phyloP scores from a whole-genome alignment of 1,140 invertebrate species.

The Atta colombica region DNA sequence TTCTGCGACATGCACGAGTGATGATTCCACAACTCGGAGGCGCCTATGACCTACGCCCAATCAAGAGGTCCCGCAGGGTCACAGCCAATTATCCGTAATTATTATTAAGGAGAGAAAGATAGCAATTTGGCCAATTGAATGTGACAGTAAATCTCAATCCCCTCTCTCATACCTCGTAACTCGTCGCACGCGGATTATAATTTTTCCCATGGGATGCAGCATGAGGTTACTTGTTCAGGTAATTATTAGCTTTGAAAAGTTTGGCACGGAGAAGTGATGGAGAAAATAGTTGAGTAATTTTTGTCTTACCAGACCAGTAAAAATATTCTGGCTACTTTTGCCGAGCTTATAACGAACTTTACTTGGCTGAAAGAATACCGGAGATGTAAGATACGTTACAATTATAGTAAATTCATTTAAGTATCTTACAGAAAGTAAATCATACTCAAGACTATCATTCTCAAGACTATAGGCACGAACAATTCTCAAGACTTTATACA shows the following conservation, averaged over 20 bases:
- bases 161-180: not conserved
- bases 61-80: slow-evolving; percentile 66
- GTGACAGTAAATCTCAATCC: slow-evolving; percentile 35
- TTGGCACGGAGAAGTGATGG: not conserved
- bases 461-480: too few species aligned
- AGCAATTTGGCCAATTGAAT: slow-evolving; percentile 59
- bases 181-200: not conserved
- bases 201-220: too few species aligned
- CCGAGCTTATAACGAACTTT: too few species aligned
- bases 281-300: too few species aligned
- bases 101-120: slow-evolving; percentile 27
- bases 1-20: slow-evolving; percentile 52
- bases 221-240: not conserved
- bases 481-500: too few species aligned
- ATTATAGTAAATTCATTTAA: too few species aligned
- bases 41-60: slow-evolving; percentile 55
- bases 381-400: too few species aligned
- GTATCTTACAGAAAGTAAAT: too few species aligned
- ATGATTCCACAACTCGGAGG: slow-evolving; percentile 54
- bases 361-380: too few species aligned
- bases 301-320: too few species aligned
- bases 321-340: too few species aligned
- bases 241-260: not conserved
- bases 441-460: too few species aligned
- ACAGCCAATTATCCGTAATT: slow-evolving; percentile 51